Conservation (phyloP, 2,113 vertebrate genomes). For the Phrynosoma platyrhinos region DNA sequence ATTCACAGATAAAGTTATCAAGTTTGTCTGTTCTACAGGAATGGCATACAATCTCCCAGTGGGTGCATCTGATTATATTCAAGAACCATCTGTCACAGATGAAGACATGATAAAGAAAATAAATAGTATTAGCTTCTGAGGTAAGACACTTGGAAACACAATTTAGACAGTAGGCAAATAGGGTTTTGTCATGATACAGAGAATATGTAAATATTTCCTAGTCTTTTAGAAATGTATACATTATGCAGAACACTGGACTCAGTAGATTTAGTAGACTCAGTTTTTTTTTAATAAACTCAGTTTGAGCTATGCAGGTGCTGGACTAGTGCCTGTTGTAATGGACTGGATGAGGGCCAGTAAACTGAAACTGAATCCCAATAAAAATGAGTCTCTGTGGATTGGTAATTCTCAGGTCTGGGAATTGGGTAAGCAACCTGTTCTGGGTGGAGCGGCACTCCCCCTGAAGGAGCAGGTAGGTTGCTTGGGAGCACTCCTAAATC, state of each 20-base stretch:
- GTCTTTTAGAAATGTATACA: background rate
- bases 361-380: too few species aligned
- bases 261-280: background rate
- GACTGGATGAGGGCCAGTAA: too few species aligned
- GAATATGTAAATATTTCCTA: background rate
- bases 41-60: background rate
- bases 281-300: background rate
- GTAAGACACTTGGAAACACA: background rate
- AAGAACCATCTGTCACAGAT: conserved; percentile 8
- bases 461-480: too few species aligned
- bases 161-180: background rate
- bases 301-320: too few species aligned
- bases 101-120: conserved; percentile 14
- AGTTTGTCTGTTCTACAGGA: background rate
- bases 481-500: too few species aligned
- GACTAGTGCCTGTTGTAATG: too few species aligned
- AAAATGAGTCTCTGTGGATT: too few species aligned
- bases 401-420: too few species aligned
- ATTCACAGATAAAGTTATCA: background rate
- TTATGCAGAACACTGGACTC: background rate
- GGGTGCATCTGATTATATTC: conserved; percentile 1
- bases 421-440: too few species aligned
- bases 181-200: background rate
- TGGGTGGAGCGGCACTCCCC: too few species aligned
- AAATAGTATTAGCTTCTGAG: conserved; percentile 8